phyloP scores from a whole-genome alignment of 2,888 invertebrate genomes.

The Clivina fossor region DNA sequence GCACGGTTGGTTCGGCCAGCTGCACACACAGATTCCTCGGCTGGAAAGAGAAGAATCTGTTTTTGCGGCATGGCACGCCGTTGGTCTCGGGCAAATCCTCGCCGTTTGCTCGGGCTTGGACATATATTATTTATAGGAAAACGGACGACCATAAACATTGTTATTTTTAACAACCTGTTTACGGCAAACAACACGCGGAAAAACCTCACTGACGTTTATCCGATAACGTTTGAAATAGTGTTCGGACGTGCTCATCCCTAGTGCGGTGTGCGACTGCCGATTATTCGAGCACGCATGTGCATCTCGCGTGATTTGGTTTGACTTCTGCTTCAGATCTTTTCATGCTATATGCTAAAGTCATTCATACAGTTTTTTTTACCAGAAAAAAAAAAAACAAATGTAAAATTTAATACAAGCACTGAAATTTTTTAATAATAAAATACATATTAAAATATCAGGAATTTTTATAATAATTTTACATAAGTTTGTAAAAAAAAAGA shows the following conservation, averaged over 20 bases:
- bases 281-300: conserved; percentile 54
- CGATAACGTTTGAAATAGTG: conserved; percentile 33
- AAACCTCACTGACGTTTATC: conserved; percentile 30
- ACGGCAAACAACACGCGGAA: conserved; percentile 18
- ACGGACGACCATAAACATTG: conserved; percentile 33
- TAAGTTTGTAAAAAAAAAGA: no score
- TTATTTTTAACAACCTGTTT: conserved; percentile 34
- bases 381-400: no score
- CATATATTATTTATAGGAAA: conserved; percentile 33
- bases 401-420: no score
- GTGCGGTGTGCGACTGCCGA: conserved; percentile 43
- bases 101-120: no score
- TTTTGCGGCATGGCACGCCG: no score
- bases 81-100: conserved; percentile 16
- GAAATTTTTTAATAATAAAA: no score
- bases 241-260: conserved; percentile 33
- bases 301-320: no score
- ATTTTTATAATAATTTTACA: no score
- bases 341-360: no score
- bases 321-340: no score
- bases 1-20: conserved; percentile 7
- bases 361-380: no score
- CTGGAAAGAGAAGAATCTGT: conserved; percentile 23
- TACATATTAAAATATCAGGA: no score
- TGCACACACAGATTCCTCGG: conserved; percentile 23